Evolutionary conservation across 2,797 vertebrate genomes (phyloP).

Genomic region (Lutjanus campechanus): DNA sequence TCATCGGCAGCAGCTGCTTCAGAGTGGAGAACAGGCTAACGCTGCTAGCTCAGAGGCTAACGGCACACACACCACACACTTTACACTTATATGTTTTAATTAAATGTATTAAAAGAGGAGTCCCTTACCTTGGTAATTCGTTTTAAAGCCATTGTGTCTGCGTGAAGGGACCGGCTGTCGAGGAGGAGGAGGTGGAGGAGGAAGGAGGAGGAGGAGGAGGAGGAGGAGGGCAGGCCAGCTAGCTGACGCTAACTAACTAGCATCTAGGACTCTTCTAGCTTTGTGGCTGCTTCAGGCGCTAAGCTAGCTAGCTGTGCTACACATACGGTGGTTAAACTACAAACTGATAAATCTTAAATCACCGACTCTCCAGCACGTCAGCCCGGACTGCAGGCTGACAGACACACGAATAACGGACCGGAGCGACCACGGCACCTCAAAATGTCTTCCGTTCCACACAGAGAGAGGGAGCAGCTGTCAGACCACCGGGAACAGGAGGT

Average conservation of each 20-base stretch:
- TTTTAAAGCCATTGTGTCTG: constrained; percentile 85
- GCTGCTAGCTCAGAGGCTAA: constrained; percentile 10
- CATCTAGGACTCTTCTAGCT: constrained; percentile 74
- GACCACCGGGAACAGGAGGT: constrained; percentile 46
- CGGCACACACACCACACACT: background rate
- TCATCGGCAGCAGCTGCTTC: constrained; percentile 4
- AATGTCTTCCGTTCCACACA: constrained; percentile 74
- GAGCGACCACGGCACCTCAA: constrained; percentile 67
- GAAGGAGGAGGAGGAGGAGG: constrained; percentile 47
- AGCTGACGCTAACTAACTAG: constrained; percentile 73
- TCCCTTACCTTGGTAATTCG: constrained; percentile 86
- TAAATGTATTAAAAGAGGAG: background rate
- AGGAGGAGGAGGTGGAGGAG: constrained; percentile 52
- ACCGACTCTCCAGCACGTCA: constrained; percentile 5
- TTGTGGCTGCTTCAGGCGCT: constrained; percentile 25
- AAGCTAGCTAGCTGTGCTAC: constrained; percentile 41
- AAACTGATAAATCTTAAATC: background rate
- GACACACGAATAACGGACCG: constrained; percentile 33
- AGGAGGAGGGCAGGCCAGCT: constrained; percentile 70
- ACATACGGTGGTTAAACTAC: constrained; percentile 20
- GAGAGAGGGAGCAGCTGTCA: constrained; percentile 56
- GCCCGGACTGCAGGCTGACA: constrained; percentile 41
- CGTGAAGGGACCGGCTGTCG: constrained; percentile 62
- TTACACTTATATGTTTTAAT: no score
- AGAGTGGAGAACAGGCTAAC: background rate